These are phyloP conservation scores for Platycnemis pennipes DNA, from an alignment of 2,888 invertebrate genomes.

Conservation along the genomic window DNA sequence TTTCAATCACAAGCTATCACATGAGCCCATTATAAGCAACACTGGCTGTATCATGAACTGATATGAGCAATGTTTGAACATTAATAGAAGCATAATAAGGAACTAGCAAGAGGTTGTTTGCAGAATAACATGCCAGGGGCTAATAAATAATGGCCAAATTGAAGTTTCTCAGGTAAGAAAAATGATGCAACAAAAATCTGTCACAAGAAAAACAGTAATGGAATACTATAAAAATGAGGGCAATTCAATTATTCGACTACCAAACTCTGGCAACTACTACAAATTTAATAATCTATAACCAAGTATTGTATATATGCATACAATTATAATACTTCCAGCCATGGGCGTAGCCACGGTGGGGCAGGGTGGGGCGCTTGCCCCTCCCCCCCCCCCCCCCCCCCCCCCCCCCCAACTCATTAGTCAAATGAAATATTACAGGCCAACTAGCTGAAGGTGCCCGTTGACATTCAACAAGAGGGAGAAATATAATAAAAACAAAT, in stretches of 20 bases:
- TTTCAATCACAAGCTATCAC: neutral
- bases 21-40: neutral
- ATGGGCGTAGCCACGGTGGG: no score
- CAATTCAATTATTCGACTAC: neutral
- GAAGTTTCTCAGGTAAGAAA: neutral
- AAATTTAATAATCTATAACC: neutral
- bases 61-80: neutral
- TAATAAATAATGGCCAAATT: neutral
- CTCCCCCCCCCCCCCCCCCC: no score
- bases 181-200: neutral
- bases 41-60: neutral
- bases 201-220: neutral
- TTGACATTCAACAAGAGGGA: no score
- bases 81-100: constrained; percentile 38
- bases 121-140: constrained; percentile 49
- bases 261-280: constrained; percentile 59
- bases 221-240: neutral
- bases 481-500: no score
- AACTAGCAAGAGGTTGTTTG: constrained; percentile 51
- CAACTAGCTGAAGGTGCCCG: no score
- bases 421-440: no score
- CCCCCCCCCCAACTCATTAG: no score
- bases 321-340: no score
- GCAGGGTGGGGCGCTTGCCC: no score
- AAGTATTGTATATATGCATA: no score